Evolutionary conservation across 2,797 vertebrate species (phyloP).

Genomic region (Heliangelus exortis): DNA sequence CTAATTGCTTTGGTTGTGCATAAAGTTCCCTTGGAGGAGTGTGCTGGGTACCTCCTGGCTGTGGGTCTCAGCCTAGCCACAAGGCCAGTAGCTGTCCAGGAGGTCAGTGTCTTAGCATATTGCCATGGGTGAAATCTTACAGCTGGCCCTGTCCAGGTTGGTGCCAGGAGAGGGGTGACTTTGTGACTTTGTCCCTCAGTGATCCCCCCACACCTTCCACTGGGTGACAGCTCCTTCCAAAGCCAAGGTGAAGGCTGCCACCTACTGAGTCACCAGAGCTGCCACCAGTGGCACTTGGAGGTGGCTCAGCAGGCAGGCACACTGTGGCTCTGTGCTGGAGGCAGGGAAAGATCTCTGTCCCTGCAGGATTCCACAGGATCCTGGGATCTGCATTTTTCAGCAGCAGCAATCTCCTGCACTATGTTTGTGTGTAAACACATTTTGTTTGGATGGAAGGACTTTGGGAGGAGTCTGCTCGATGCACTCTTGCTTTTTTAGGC

Average conservation of each 20-base stretch:
- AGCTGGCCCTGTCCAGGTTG: neutral
- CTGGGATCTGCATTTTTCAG: neutral
- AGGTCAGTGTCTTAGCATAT: neutral
- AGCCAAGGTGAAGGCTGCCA: slow-evolving; percentile 59
- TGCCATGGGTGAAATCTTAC: neutral
- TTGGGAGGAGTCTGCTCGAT: neutral
- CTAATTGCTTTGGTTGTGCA: neutral
- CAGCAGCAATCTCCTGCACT: neutral
- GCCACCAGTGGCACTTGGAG: neutral
- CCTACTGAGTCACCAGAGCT: slow-evolving; percentile 37
- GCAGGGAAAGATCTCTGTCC: neutral
- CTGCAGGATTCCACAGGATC: neutral
- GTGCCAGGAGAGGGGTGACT: neutral
- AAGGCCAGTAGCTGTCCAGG: neutral
- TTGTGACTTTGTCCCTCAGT: neutral
- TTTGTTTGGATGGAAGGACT: neutral
- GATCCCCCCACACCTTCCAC: neutral
- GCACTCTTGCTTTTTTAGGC: neutral
- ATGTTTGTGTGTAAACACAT: neutral
- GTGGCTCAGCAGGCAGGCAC: neutral
- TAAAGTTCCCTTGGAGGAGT: neutral
- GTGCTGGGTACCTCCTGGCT: neutral
- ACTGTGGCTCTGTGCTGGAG: neutral
- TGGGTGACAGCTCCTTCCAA: neutral
- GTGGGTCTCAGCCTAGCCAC: neutral